Evolutionary conservation across 2,797 vertebrate genomes (phyloP), one percentile per base, ranked within the genome.

Genomic region (Helicolenus hilgendorfi): DNA sequence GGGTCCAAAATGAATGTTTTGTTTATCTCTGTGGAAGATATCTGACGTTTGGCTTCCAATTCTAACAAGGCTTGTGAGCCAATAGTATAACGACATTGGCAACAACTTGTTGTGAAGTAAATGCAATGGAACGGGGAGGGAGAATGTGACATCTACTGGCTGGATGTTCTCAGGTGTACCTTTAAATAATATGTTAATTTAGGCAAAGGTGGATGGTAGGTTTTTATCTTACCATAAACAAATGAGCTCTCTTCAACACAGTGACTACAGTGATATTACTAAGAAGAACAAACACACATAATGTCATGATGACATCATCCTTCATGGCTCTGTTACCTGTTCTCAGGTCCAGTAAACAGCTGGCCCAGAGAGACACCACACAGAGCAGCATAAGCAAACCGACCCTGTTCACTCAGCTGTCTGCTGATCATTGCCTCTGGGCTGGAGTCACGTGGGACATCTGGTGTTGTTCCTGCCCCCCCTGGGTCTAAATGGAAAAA

Each of bases 381-480:
- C 31, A 99, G 96, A 0, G 98, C 99, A 0, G 98, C 98, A 0
- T 96, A 99, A 0, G 98, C 98, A 45, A 99, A 99, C 1, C 98
- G 97, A 11, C 94, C 98, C 1, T 97, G 93, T 29, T 99, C 98
- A 0, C 88, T 91, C 90, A 99, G 92, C 88, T 59, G 96, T 53
- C 65, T 94, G 85, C 98, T 96, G 22, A 89, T 73, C 1, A 90
- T 67, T 0, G 67, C 88, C 58, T 89, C 85, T n/a, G 79, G 74
- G 22, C 31, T 45, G 3, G 79, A 83, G 62, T 89, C 86, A 83
- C 72, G 20, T 22, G 82, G 83, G 7, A 13, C 77, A 70, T 77
- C 81, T 71, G 45, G 59, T 69, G 81, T 59, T 49, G 58, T 35
- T 56, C 88, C 96, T 33, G 88, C 74, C 7, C 89, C 96, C 7